A percentile compares a stretch with the other conserved stretches of the same genome.
These are phyloP conservation scores for Drosophila kohkoa DNA, from an alignment of 1,140 invertebrate species.

Conservation along the genomic window DNA sequence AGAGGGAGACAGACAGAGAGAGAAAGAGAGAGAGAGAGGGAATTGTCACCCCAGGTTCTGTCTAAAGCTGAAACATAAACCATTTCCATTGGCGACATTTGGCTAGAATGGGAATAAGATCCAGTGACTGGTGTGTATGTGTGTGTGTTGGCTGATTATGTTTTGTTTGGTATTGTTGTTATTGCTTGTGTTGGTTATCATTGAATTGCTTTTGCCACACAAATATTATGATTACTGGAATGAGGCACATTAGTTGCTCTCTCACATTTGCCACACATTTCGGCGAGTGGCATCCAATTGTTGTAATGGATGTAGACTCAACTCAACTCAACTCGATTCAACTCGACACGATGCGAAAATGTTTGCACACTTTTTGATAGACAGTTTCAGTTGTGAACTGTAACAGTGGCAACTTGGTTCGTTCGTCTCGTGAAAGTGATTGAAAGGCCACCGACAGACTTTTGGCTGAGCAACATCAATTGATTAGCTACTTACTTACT, in stretches of 20 bases:
- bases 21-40: not conserved
- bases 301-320: slow-evolving; percentile 33
- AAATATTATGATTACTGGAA: slow-evolving; percentile 38
- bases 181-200: slow-evolving; percentile 42
- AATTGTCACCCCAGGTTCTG: slow-evolving; percentile 9
- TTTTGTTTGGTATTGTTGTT: slow-evolving; percentile 15
- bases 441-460: slow-evolving; percentile 2
- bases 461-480: slow-evolving; percentile 32
- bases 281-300: slow-evolving; percentile 19
- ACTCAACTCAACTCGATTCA: not conserved
- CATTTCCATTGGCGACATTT: slow-evolving; percentile 24
- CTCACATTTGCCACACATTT: too few species aligned
- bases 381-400: slow-evolving; percentile 19
- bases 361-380: slow-evolving; percentile 13
- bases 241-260: slow-evolving; percentile 7
- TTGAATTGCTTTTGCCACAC: slow-evolving; percentile 42
- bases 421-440: slow-evolving; percentile 18
- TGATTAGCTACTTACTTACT: slow-evolving; percentile 41
- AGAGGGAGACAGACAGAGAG: not conserved
- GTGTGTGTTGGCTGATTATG: slow-evolving; percentile 15
- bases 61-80: slow-evolving; percentile 7
- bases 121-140: slow-evolving; percentile 6
- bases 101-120: slow-evolving; percentile 27
- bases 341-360: not conserved
- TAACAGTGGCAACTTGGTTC: slow-evolving; percentile 4